Conservation (phyloP, 2,113 vertebrate genomes). For the Synchiropus splendidus region DNA sequence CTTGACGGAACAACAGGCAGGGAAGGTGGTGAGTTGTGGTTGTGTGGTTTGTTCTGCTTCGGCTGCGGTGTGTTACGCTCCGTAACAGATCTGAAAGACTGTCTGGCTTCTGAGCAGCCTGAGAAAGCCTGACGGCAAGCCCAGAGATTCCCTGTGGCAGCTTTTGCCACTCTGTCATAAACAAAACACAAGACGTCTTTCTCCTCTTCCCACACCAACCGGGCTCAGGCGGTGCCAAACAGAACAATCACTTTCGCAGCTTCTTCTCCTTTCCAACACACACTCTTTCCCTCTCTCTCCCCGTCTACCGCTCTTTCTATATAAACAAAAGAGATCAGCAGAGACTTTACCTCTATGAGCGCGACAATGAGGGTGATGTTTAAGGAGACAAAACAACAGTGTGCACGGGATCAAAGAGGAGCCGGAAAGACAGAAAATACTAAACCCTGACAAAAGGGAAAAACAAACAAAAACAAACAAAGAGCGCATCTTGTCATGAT, state of each 20-base stretch:
- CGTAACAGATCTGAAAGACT: constrained; percentile 47
- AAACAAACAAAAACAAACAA: constrained; percentile 57
- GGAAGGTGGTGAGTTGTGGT: constrained; percentile 26
- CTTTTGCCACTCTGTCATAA: constrained; percentile 62
- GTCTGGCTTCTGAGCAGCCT: constrained; percentile 56
- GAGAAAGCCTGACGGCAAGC: constrained; percentile 55
- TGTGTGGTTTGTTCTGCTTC: constrained; percentile 33
- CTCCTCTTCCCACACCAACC: constrained; percentile 65
- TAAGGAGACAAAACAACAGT: constrained; percentile 66
- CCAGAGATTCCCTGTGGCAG: constrained; percentile 61
- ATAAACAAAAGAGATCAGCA: constrained; percentile 64
- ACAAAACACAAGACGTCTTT: constrained; percentile 68
- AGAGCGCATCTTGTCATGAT: constrained; percentile 38
- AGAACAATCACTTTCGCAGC: constrained; percentile 64
- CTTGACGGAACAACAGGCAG: neutral
- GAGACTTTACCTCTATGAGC: constrained; percentile 61
- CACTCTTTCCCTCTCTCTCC: constrained; percentile 26
- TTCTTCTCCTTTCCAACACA: constrained; percentile 51
- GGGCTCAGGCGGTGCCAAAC: constrained; percentile 62
- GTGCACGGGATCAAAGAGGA: constrained; percentile 61
- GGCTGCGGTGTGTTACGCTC: constrained; percentile 35
- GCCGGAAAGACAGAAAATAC: constrained; percentile 46
- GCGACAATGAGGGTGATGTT: constrained; percentile 65
- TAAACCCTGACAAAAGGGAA: constrained; percentile 56
- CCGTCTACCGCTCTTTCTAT: constrained; percentile 51